These are phyloP conservation scores for Strigamia transsilvanica DNA, from an alignment of 2,888 invertebrate species.

Conservation along the genomic window DNA sequence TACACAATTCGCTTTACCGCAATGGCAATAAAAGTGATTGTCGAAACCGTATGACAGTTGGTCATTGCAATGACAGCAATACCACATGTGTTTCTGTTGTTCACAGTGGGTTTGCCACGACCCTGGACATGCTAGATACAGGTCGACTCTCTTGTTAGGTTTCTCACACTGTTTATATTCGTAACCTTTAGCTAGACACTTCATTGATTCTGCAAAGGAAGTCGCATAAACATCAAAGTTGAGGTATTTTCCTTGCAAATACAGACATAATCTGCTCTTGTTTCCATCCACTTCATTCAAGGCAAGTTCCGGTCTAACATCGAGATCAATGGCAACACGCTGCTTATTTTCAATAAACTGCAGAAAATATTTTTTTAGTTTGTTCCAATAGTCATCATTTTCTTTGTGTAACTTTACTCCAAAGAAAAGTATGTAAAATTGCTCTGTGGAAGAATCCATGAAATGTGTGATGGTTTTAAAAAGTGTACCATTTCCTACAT, in stretches of 20 bases:
- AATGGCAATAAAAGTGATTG: neutral
- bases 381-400: neutral
- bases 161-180: neutral
- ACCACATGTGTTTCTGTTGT: neutral
- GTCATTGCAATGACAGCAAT: conserved; percentile 2
- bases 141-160: neutral
- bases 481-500: neutral
- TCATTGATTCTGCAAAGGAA: neutral
- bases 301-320: neutral
- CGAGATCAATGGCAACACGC: neutral
- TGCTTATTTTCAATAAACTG: neutral
- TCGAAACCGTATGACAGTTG: neutral
- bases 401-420: neutral
- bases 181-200: neutral
- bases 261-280: too few relatives aligned
- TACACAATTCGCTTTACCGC: neutral
- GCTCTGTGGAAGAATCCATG: neutral
- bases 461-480: neutral
- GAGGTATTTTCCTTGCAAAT: neutral
- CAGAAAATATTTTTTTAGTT: neutral
- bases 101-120: neutral
- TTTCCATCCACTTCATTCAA: neutral
- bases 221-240: neutral
- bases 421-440: neutral
- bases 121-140: neutral